Base-by-base conservation (phyloP, 1,140 invertebrate species). In the Solenopsis fugax region DNA sequence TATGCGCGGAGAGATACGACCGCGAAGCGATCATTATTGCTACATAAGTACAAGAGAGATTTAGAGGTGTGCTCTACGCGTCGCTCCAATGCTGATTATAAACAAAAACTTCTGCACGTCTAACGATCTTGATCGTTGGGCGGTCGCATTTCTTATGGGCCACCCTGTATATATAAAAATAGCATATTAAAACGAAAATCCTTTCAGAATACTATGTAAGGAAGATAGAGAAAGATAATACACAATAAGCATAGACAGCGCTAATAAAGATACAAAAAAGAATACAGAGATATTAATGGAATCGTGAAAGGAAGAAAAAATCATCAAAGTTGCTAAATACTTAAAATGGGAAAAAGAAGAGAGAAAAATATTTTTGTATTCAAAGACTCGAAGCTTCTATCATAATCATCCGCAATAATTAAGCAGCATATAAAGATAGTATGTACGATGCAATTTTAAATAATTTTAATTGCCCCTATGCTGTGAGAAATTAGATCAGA, bases 221-320 rank as follows among this genome's bases (percentile, higher is more conserved):
- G 41, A 84, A 84, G 41, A 16, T 75, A 41, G 41, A 84, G 29
- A 75, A 18, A 75, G 54, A 84, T 84, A 84, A 73, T 60, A 50
- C 67, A 34, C 56, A 24, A 73, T 82, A 73, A 82, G 18, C 41
- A 45, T 18, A 34, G 41, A 24, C n/a, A 84, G 13, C 54, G 24
- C 16, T 84, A 75, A 62, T 73, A 84, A 50, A 58, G 52, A 73
- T 82, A 34, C n/a, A 84, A 84, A 60, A 54, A 73, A 82, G 37
- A 12, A 52, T 80, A 37, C 24, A 67, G 67, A 67, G 37, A 67
- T 67, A 48, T 48, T 67, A 84, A 82, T n/a, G 41, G 18, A 4
- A 54, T 80, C 34, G 18, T 16, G 16, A n/a, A 41, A 54, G 16
- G 60, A 13, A 73, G 18, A 73, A 58, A 24, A 41, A 24, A 18